Base-by-base conservation (phyloP, 92 coral and sea anemone species). In the Metridium senile region DNA sequence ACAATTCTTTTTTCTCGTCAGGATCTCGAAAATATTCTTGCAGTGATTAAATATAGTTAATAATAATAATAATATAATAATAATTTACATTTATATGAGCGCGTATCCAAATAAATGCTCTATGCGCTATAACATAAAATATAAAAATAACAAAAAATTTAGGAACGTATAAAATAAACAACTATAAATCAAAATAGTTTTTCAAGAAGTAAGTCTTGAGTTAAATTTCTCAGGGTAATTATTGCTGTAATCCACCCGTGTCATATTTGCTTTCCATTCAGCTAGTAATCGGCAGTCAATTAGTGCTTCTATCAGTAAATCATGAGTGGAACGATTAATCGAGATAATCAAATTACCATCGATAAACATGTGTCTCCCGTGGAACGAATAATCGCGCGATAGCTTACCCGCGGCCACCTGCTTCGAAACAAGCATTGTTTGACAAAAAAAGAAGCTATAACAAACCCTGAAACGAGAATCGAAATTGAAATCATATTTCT, bases 401-500 rank as follows among this genome's bases (percentile, higher is more conserved):
- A 39, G 6, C 23, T 54, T 54, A 3, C 17, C 33, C 29, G n/a
- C n/a, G 30, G 32, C 68, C 78, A 73, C 78, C 78, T 73, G 78
- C 33, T 31, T 73, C 47, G 26, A 4, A 31, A 54, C 51, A 26
- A 31, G 67, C 47, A 33, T 73, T 33, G 13, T 31, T 33, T 29
- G 19, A 3, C 22, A 17, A 31, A 23, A 28, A 53, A 25, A 8
- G 9, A n/a, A 26, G 23, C 8, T 33, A 20, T 73, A 23, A 17
- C 32, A 34, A 33, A 26, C 11, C 43, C 35, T 34, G 78, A 73
- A 73, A 32, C 65, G 9, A 7, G 22, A 6, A 17, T 26, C 39
- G 76, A 72, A 56, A 72, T 72, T 58, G 54, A 73, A 71, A 73
- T 25, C 51, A 58, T 46, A 35, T 21, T 21, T 11, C 19, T 27